These are phyloP conservation scores for Apistogramma diplotaenia DNA, from an alignment of 2,113 vertebrate genomes.

Conservation along the genomic window DNA sequence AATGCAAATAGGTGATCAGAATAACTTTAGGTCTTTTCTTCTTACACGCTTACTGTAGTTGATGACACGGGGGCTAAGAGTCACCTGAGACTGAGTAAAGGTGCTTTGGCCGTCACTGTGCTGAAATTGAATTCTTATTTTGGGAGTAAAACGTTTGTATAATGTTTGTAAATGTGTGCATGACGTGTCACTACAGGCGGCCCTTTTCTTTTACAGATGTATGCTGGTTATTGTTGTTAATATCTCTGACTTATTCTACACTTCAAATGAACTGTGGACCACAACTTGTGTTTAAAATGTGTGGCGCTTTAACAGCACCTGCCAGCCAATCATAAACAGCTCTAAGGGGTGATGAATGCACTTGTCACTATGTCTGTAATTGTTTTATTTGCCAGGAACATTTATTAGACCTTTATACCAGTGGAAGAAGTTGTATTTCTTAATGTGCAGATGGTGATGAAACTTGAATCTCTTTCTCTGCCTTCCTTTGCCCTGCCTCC, in stretches of 20 bases:
- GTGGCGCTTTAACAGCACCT: background rate
- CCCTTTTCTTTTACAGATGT: background rate
- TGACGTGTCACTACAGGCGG: background rate
- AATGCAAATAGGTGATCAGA: background rate
- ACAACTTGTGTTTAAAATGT: background rate
- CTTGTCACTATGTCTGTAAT: background rate
- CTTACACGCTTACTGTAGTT: background rate
- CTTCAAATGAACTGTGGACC: background rate
- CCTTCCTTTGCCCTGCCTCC: background rate
- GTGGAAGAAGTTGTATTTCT: background rate
- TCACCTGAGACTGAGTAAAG: background rate
- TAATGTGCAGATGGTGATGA: conserved; percentile 14
- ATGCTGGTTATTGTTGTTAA: background rate
- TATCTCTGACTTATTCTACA: background rate
- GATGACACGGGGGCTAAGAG: background rate
- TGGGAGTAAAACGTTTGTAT: background rate
- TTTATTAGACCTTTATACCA: background rate
- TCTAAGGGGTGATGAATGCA: background rate
- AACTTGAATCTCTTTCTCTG: conserved; percentile 16
- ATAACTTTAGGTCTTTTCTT: background rate
- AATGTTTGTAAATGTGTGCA: background rate
- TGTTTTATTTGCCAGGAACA: background rate
- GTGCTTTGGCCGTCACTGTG: background rate
- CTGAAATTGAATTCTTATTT: background rate
- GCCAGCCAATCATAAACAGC: background rate